A percentile compares a stretch with the other conserved stretches of the same genome.
Conservation (phyloP, 53 echinoderm and acorn worm genomes). For the Temnopleurus reevesii region DNA sequence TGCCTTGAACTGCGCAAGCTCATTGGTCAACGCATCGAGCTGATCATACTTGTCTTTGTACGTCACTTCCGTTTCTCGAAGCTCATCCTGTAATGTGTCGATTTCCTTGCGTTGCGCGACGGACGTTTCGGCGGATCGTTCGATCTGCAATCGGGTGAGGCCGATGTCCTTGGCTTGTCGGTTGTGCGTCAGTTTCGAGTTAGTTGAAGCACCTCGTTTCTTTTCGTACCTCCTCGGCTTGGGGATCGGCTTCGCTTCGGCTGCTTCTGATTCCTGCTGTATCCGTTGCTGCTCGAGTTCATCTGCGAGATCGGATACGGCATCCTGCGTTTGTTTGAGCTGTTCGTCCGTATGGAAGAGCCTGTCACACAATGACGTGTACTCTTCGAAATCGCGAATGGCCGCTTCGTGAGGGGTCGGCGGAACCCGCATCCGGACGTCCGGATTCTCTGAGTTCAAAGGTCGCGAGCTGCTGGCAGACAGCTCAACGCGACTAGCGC, state of each 20-base stretch:
- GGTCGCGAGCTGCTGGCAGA: not conserved
- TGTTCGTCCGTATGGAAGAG: slow-evolving; percentile 60
- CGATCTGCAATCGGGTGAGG: slow-evolving; percentile 62
- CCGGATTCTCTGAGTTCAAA: not conserved
- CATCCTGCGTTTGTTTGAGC: slow-evolving; percentile 7
- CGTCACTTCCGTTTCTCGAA: slow-evolving; percentile 49
- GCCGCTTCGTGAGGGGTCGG: slow-evolving; percentile 30
- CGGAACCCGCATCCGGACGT: not conserved
- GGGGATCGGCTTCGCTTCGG: not conserved
- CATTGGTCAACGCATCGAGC: slow-evolving; percentile 52
- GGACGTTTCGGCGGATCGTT: slow-evolving; percentile 57
- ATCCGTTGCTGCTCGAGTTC: not conserved
- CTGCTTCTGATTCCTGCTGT: not conserved
- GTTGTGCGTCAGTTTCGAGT: not conserved
- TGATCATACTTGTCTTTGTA: slow-evolving; percentile 65
- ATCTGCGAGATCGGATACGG: not conserved
- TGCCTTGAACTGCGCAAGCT: slow-evolving; percentile 58
- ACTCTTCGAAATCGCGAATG: slow-evolving; percentile 34
- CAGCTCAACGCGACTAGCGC: not conserved
- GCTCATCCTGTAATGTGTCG: slow-evolving; percentile 54
- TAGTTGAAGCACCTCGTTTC: slow-evolving; percentile 3
- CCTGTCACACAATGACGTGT: slow-evolving; percentile 39
- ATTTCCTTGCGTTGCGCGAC: slow-evolving; percentile 71
- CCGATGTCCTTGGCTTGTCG: slow-evolving; percentile 54
- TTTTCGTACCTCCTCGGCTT: slow-evolving; percentile 5